A percentile compares a stretch with the other conserved stretches of the same genome.
These are phyloP conservation scores for Bothrops jararaca DNA, from an alignment of 2,113 vertebrate genomes.

Conservation along the genomic window DNA sequence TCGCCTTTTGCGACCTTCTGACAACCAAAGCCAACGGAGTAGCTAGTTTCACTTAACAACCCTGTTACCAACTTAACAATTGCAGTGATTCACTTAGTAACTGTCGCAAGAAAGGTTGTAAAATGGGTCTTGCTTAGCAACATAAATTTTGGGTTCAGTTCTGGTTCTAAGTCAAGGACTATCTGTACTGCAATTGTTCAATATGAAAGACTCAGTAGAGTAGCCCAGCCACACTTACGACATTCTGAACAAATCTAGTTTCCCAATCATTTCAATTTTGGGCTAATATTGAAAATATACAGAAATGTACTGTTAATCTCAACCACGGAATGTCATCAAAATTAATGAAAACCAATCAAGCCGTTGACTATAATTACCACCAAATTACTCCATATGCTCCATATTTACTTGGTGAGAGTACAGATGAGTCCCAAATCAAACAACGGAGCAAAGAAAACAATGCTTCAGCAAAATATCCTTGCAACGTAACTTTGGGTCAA, in stretches of 20 bases:
- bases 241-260: not conserved
- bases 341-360: not conserved
- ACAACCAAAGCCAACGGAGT: not conserved
- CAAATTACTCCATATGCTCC: not conserved
- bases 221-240: not conserved
- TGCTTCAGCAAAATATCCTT: not conserved
- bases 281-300: not conserved
- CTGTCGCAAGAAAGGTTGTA: not conserved
- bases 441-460: not conserved
- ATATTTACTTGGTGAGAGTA: not conserved
- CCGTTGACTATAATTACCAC: not conserved
- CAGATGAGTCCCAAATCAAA: not conserved
- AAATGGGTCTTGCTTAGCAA: not conserved
- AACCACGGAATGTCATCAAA: not conserved
- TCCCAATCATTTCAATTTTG: not conserved
- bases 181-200: not conserved
- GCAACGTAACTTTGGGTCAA: not conserved
- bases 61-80: not conserved
- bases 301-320: not conserved
- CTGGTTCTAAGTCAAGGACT: not conserved
- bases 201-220: not conserved
- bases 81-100: not conserved
- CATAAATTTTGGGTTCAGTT: no score
- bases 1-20: not conserved
- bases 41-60: not conserved